Conservation (phyloP, 2,888 invertebrate genomes). For the Eupithecia pulchellata region DNA sequence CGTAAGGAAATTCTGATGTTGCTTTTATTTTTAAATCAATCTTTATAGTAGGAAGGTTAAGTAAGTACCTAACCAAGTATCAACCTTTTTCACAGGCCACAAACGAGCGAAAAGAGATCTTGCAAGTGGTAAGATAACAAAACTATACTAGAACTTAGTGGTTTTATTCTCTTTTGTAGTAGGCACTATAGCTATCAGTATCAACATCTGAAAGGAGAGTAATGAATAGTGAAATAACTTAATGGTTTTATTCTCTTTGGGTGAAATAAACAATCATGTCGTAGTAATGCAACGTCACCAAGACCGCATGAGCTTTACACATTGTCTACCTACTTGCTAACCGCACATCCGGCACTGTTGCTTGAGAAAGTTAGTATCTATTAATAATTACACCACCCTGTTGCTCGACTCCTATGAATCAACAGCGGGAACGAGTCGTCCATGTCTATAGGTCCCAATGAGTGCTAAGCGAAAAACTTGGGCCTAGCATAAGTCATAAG, state of each 20-base stretch:
- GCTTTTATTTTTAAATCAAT: neutral
- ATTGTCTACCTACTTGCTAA: neutral
- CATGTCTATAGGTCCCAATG: no score
- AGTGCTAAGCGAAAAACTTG: no score
- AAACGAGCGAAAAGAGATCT: neutral
- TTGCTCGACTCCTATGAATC: no score
- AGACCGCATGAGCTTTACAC: neutral
- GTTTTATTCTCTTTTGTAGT: no score
- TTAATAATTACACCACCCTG: neutral
- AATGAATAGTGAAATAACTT: no score
- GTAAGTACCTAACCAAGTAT: neutral
- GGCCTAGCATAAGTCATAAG: neutral
- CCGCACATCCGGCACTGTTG: neutral
- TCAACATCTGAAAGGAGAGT: no score
- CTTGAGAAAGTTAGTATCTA: no score
- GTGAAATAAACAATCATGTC: no score
- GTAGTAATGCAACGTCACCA: no score
- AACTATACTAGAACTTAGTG: neutral
- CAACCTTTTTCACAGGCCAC: neutral
- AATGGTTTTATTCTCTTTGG: no score
- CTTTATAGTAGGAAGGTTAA: neutral
- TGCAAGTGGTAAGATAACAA: neutral
- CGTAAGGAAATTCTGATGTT: neutral
- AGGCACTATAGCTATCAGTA: no score
- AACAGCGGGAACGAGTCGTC: no score